phyloP scores from a whole-genome alignment of 2,113 vertebrate genomes.

The Halcyon senegalensis region DNA sequence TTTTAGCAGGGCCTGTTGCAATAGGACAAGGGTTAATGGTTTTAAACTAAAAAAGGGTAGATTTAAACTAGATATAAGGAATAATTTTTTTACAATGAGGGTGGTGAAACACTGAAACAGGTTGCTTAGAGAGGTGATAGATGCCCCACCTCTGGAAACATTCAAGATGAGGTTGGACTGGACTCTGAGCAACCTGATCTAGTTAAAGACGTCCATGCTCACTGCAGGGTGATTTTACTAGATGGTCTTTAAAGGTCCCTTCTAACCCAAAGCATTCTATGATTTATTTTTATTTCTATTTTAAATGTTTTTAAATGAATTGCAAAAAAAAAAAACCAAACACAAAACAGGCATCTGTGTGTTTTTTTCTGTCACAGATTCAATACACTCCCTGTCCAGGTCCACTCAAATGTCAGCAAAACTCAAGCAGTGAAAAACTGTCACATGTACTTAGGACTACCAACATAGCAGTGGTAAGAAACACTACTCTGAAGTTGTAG shows the following conservation, averaged over 20 bases:
- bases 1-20: background rate
- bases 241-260: background rate
- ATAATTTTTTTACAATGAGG: background rate
- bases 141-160: background rate
- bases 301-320: background rate
- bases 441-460: conserved; percentile 64
- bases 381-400: conserved; percentile 43
- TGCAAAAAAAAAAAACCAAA: conserved; percentile 54
- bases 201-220: background rate
- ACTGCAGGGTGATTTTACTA: background rate
- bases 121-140: background rate
- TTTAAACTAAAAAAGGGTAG: background rate
- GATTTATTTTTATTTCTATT: background rate
- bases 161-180: background rate
- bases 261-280: background rate
- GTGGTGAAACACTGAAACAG: background rate
- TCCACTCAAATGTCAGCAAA: conserved; percentile 55
- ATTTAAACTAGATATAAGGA: background rate
- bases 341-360: background rate
- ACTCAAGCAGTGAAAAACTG: conserved; percentile 69
- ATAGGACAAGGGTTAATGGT: background rate
- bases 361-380: conserved; percentile 45
- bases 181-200: background rate
- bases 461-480: background rate
- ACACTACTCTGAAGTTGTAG: background rate